Conservation (phyloP, 64 coral and sea anemone species). For the Cladopsammia gracilis region DNA sequence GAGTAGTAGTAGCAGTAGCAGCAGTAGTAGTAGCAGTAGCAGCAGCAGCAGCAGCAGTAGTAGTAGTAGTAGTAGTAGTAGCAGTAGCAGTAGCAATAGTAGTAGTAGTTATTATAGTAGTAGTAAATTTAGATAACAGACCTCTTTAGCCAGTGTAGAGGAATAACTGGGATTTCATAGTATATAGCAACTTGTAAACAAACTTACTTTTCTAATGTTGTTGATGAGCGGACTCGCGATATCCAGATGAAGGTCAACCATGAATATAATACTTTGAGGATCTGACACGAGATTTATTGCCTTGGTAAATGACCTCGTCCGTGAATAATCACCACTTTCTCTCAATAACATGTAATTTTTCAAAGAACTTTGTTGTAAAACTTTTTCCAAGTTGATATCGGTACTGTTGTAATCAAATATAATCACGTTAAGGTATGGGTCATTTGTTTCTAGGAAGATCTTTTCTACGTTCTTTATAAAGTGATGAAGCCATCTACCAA, state of each 20-base stretch:
- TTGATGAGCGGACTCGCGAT: slow-evolving; percentile 63
- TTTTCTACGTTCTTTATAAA: slow-evolving; percentile 80
- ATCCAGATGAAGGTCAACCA: slow-evolving; percentile 73
- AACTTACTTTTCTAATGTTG: slow-evolving; percentile 76
- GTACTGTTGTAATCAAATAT: slow-evolving; percentile 88
- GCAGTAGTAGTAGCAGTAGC: no score
- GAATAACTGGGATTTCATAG: no score
- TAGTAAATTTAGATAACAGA: no score
- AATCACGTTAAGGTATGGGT: slow-evolving; percentile 70
- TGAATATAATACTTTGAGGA: slow-evolving; percentile 71
- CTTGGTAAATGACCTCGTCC: slow-evolving; percentile 53
- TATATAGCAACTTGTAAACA: background rate
- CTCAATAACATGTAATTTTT: slow-evolving; percentile 49
- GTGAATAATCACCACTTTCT: slow-evolving; percentile 47
- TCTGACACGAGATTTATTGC: slow-evolving; percentile 71
- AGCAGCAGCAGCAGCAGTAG: no score
- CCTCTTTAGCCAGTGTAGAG: no score
- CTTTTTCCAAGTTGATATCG: slow-evolving; percentile 79
- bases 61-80: no score
- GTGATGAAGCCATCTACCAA: slow-evolving; percentile 89
- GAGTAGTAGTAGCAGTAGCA: no score
- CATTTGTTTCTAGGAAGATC: slow-evolving; percentile 51
- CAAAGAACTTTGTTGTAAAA: slow-evolving; percentile 49
- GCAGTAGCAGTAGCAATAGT: no score
- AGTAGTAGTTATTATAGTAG: no score